Evolutionary conservation across 2,113 vertebrate species (phyloP), one percentile per base, ranked within the genome.

Genomic region (Phainopepla nitens): DNA sequence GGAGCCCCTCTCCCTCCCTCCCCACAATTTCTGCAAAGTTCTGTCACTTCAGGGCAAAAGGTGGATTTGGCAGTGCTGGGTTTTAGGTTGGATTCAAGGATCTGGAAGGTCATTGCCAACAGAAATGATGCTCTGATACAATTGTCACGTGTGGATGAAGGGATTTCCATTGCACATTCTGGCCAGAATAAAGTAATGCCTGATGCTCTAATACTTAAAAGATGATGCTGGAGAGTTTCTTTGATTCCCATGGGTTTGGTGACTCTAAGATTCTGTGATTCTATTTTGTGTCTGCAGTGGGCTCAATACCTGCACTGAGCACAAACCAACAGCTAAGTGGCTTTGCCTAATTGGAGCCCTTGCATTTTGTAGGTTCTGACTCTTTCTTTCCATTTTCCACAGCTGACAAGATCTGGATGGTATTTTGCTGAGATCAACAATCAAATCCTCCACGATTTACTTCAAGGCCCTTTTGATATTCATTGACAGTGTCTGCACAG

Each of bases 381-480:
- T 54, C 29, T 14, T 10, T 35, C 13, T 58, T 64, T 58, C 57
- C 5, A 29, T 73, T 81, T 96, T 47, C 39, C 53, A 75, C 15
- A 82, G 44, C 7, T 87, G 17, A 60, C 39, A 78, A 70, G 15
- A 11, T 66, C 47, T 87, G 39, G 58, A 82, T 44, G 42, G 35
- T 54, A 31, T 71, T 94, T 68, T 64, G 41, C 83, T 91, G 65
- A 84, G 24, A 44, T 42, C 35, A 66, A 3, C 42, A 57, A 82
- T 15, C 60, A 87, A 92, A 78, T 68, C 49, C 56, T 36, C 31
- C 20, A 44, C 0, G 0, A 56, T 81, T 82, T 87, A 9, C 54
- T 93, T 79, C 53, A 75, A 75, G 47, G 28, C 22, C 13, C n/a
- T 84, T 91, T 56, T 81, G 68, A 84, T 60, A 68, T 71, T 81